Conservation (phyloP, 2,797 vertebrate genomes). For the Furcifer pardalis region DNA sequence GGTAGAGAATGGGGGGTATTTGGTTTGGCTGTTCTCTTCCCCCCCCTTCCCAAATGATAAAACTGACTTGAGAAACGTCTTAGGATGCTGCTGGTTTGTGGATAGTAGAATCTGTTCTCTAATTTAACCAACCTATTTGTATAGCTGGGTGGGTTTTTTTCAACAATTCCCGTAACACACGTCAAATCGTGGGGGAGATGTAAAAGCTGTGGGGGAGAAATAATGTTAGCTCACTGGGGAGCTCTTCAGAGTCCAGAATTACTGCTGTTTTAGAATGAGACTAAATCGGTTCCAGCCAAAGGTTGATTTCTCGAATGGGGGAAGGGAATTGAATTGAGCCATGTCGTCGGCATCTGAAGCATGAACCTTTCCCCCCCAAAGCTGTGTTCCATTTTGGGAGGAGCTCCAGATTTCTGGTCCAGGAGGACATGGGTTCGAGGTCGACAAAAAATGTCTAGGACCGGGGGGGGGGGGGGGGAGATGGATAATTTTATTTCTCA, state of each 20-base stretch:
- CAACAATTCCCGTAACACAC: too few relatives aligned
- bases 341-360: neutral
- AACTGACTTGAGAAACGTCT: neutral
- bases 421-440: neutral
- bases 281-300: neutral
- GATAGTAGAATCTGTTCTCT: neutral
- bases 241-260: too few relatives aligned
- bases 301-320: neutral
- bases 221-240: neutral
- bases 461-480: neutral
- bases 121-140: neutral
- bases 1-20: neutral
- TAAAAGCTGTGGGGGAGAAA: too few relatives aligned
- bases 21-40: too few relatives aligned
- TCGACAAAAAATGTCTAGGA: neutral
- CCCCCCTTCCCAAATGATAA: neutral
- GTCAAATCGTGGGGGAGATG: neutral
- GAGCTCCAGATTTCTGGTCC: neutral
- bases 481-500: slow-evolving; percentile 21
- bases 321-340: too few relatives aligned
- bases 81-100: neutral
- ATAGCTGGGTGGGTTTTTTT: neutral
- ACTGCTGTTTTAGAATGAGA: neutral
- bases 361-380: neutral
- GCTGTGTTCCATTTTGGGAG: neutral